These are phyloP conservation scores for Calliopum simillimum DNA, from an alignment of 2,888 invertebrate genomes.

Conservation along the genomic window DNA sequence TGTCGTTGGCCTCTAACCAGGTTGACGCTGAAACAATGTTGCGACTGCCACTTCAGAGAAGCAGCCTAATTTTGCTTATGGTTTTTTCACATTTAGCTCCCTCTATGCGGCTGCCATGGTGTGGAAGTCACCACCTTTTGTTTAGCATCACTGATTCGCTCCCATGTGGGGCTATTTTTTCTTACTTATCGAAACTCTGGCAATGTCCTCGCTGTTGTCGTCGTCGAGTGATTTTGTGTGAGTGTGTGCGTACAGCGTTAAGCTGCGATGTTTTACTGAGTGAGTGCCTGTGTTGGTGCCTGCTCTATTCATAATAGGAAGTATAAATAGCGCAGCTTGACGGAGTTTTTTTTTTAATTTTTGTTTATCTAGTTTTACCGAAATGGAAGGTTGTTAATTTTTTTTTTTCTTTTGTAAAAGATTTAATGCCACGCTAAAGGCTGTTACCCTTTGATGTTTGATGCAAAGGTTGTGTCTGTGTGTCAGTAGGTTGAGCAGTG, in stretches of 20 bases:
- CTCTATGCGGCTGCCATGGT: not conserved
- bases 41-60: not conserved
- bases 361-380: not conserved
- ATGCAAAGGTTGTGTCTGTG: too few relatives aligned
- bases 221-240: too few relatives aligned
- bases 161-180: not conserved
- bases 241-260: not conserved
- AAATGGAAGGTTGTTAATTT: not conserved
- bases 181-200: not conserved
- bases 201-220: constrained; percentile 1
- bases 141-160: not conserved
- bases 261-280: not conserved
- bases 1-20: constrained; percentile 10
- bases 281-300: too few relatives aligned
- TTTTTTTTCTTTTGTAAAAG: too few relatives aligned
- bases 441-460: too few relatives aligned
- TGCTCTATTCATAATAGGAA: not conserved
- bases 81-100: not conserved
- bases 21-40: constrained; percentile 8
- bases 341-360: not conserved
- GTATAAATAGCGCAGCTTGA: not conserved
- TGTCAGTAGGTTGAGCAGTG: too few relatives aligned
- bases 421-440: too few relatives aligned
- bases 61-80: not conserved
- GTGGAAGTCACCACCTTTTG: not conserved